Evolutionary conservation across 1,140 invertebrate genomes (phyloP).

Genomic region (Palaemon carinicauda): DNA sequence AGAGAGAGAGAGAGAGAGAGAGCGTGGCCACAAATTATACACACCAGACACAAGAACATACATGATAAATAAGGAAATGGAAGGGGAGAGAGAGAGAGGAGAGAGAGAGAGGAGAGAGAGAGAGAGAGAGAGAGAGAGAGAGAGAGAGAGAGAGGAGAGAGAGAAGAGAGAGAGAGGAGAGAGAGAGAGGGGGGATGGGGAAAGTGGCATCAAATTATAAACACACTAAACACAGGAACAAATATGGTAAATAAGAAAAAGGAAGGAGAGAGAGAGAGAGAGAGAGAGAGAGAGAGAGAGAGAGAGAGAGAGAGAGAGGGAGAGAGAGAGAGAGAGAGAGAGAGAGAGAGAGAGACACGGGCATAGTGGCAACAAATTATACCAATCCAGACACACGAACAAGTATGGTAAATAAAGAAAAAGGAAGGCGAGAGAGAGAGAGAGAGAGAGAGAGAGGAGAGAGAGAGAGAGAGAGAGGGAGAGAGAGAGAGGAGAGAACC

Average conservation of each 20-base stretch:
- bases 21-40: no score
- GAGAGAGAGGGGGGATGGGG: background rate
- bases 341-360: background rate
- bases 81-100: background rate
- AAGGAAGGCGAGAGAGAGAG: no score
- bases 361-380: no score
- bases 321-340: background rate
- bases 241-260: background rate
- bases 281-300: background rate
- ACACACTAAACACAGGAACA: no score
- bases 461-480: no score
- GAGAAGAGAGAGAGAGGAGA: background rate
- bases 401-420: no score
- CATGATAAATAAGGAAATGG: background rate
- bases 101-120: background rate
- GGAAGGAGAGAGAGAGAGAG: background rate
- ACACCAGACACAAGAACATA: background rate
- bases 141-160: background rate
- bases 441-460: no score
- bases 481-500: no score
- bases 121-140: slow-evolving; percentile 4
- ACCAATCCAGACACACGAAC: no score
- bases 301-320: background rate
- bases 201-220: no score
- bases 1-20: slow-evolving; percentile 3